A percentile compares a stretch with the other conserved stretches of the same genome.
These are phyloP conservation scores for Recurvirostra avosetta DNA, from an alignment of 2,113 vertebrate species.

Conservation along the genomic window DNA sequence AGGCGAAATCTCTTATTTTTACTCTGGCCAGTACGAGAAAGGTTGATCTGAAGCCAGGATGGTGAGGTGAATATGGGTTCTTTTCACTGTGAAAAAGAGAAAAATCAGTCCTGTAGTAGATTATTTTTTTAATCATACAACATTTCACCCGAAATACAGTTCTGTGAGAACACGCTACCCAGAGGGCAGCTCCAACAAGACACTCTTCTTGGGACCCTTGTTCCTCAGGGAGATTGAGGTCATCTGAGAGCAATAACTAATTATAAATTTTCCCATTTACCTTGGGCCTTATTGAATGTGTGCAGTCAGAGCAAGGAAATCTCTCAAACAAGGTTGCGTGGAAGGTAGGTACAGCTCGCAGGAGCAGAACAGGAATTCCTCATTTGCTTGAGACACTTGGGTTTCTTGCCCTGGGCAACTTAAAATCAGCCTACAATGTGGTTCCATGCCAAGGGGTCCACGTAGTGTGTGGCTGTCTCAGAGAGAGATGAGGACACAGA, in stretches of 20 bases:
- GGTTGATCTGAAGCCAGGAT: accelerated
- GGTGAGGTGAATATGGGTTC: not conserved
- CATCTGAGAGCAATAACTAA: not conserved
- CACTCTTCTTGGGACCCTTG: not conserved
- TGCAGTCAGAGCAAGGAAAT: not conserved
- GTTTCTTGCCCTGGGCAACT: not conserved
- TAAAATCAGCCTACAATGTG: not conserved
- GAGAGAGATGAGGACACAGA: accelerated
- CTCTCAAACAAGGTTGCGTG: not conserved
- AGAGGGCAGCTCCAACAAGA: not conserved
- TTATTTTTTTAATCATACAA: not conserved
- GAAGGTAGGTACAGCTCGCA: not conserved
- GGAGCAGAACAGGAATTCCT: not conserved
- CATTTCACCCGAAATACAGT: not conserved
- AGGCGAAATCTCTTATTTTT: not conserved
- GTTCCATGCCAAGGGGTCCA: not conserved
- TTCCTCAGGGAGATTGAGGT: not conserved
- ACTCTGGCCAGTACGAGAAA: not conserved
- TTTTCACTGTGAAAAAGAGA: not conserved
- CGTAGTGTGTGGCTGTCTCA: not conserved
- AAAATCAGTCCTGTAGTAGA: not conserved
- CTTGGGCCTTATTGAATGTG: not conserved
- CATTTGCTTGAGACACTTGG: not conserved
- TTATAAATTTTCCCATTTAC: not conserved
- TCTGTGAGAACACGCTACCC: not conserved